phyloP scores from a whole-genome alignment of 2,797 vertebrate species.

The Erethizon dorsatum region DNA sequence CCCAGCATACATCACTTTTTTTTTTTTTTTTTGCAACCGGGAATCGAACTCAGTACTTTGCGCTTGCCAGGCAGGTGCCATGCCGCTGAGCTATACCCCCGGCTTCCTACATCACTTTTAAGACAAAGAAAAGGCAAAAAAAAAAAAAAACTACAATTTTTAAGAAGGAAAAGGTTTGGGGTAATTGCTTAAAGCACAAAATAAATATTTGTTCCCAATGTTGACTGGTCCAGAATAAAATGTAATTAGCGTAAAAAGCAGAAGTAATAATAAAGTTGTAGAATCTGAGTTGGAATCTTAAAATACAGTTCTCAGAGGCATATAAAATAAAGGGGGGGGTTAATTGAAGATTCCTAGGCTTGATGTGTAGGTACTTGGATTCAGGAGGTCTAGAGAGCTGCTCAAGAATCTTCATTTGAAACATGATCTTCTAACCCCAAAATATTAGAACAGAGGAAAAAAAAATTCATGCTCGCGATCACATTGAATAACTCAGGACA shows the following conservation, averaged over 20 bases:
- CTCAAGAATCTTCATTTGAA: slow-evolving; percentile 58
- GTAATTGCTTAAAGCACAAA: slow-evolving; percentile 42
- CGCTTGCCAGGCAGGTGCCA: too few species aligned
- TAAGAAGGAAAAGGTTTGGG: not conserved
- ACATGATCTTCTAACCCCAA: slow-evolving; percentile 11
- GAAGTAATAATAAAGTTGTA: slow-evolving; percentile 17
- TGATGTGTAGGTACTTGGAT: not conserved
- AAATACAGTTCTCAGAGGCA: not conserved
- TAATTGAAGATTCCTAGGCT: slow-evolving; percentile 49
- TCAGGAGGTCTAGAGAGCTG: not conserved
- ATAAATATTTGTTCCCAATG: slow-evolving; percentile 2
- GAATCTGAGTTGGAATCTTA: slow-evolving; percentile 36
- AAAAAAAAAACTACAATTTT: not conserved
- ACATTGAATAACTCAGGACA: not conserved
- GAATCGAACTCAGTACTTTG: too few species aligned
- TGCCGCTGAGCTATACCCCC: too few species aligned
- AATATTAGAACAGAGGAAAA: slow-evolving; percentile 49
- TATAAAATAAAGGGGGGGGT: not conserved
- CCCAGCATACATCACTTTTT: not conserved
- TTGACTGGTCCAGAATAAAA: not conserved
- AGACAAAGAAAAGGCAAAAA: not conserved
- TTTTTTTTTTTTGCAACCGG: too few species aligned
- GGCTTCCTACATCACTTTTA: not conserved
- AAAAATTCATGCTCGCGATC: not conserved
- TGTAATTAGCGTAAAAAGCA: slow-evolving; percentile 36